Percentiles rank a stretch among this genome's conserved stretches.
Conservation (phyloP, 2,113 vertebrate species). For the Benitochromis conjunctus region DNA sequence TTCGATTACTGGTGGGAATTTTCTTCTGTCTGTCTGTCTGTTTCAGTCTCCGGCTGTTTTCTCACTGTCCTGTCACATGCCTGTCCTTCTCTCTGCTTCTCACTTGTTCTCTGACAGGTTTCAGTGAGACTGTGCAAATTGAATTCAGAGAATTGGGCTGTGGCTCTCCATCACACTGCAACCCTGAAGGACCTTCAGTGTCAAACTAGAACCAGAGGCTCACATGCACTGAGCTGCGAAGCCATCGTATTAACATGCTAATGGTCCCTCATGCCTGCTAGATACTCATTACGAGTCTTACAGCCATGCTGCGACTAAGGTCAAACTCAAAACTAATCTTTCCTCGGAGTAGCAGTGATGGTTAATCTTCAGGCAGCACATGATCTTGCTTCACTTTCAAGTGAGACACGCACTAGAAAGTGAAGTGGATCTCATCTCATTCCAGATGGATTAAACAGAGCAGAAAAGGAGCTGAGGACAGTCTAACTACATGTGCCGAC, state of each 20-base stretch:
- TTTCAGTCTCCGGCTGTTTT: slow-evolving; percentile 15
- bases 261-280: slow-evolving; percentile 10
- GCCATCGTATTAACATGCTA: slow-evolving; percentile 17
- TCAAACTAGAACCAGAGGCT: slow-evolving; percentile 1
- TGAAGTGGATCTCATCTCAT: slow-evolving; percentile 19
- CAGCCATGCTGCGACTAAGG: neutral
- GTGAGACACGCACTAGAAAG: neutral
- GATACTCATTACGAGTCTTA: slow-evolving; percentile 8
- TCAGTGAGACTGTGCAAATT: slow-evolving; percentile 48
- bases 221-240: neutral
- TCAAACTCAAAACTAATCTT: neutral
- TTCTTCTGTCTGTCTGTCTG: neutral
- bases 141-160: slow-evolving; percentile 40
- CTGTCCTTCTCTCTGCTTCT: slow-evolving; percentile 12
- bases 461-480: neutral
- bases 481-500: slow-evolving; percentile 29
- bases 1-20: slow-evolving; percentile 1
- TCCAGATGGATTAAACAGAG: neutral
- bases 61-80: slow-evolving; percentile 59
- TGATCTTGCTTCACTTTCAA: neutral
- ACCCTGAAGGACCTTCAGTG: neutral
- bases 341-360: neutral
- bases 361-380: neutral
- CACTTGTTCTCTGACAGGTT: slow-evolving; percentile 50
- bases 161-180: slow-evolving; percentile 13